Conservation (phyloP, 2,888 invertebrate genomes). For the Cyrtodaria siliqua region DNA sequence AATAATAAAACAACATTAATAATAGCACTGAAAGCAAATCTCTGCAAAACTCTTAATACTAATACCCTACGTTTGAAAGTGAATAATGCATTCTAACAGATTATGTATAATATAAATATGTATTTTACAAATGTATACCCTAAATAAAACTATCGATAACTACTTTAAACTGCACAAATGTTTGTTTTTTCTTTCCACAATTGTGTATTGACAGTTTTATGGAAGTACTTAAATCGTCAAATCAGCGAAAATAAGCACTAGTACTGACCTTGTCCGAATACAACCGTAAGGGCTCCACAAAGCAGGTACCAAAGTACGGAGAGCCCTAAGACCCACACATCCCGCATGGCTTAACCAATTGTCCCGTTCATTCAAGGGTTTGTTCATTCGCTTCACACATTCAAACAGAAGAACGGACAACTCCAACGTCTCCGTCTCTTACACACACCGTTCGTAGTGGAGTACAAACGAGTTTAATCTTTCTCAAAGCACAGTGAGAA, state of each 20-base stretch:
- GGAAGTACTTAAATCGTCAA: conserved; percentile 9
- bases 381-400: conserved; percentile 56
- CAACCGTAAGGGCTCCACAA: conserved; percentile 41
- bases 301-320: conserved; percentile 53
- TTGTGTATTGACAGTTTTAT: neutral
- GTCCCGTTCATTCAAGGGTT: conserved; percentile 58
- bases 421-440: neutral
- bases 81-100: too few species aligned
- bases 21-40: too few species aligned
- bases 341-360: conserved; percentile 65
- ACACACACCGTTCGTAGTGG: too few species aligned
- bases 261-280: conserved; percentile 46
- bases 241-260: conserved; percentile 36
- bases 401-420: conserved; percentile 33
- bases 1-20: neutral
- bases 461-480: too few species aligned
- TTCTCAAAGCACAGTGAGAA: too few species aligned
- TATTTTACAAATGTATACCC: too few species aligned
- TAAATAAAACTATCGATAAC: too few species aligned
- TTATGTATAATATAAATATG: too few species aligned
- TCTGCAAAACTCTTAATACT: too few species aligned
- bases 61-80: too few species aligned
- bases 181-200: too few species aligned
- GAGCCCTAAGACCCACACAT: conserved; percentile 59
- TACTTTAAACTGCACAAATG: too few species aligned